Conservation (phyloP, 2,888 invertebrate species). For the Camponotus fellah region DNA sequence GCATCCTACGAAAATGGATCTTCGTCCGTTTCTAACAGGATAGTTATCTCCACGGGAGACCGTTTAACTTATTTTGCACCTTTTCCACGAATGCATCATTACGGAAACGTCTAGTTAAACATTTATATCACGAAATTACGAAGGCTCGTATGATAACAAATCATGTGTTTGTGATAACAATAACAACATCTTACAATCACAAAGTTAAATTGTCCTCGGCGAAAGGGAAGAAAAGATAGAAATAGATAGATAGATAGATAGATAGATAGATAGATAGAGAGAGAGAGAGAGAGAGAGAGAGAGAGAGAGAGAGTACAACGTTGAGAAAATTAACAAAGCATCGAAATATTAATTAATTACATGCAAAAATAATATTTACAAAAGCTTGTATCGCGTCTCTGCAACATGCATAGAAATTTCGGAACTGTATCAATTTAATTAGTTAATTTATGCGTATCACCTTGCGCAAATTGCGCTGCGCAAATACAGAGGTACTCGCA, state of each 20-base stretch:
- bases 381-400: background rate
- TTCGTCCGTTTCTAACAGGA: slow-evolving; percentile 16
- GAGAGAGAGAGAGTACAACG: background rate
- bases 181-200: background rate
- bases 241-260: too few species aligned
- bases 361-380: background rate
- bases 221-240: background rate
- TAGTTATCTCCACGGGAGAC: slow-evolving; percentile 23
- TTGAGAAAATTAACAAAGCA: slow-evolving; percentile 1
- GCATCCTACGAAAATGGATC: slow-evolving; percentile 51
- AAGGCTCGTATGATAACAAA: background rate
- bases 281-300: too few species aligned
- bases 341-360: slow-evolving; percentile 20
- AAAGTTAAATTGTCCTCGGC: background rate
- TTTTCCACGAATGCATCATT: slow-evolving; percentile 24
- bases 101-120: slow-evolving; percentile 16
- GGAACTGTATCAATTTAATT: slow-evolving; percentile 31
- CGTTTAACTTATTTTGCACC: slow-evolving; percentile 17
- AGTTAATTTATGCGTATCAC: slow-evolving; percentile 18
- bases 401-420: background rate
- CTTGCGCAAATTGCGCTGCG: slow-evolving; percentile 22
- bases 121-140: background rate
- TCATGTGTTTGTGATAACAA: background rate
- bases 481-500: background rate
- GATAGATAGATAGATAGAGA: too few species aligned